A percentile compares a stretch with the other conserved stretches of the same genome.
These are phyloP conservation scores for Cryptoleucopteryx plumbea DNA, from an alignment of 2,113 vertebrate species.

Conservation along the genomic window DNA sequence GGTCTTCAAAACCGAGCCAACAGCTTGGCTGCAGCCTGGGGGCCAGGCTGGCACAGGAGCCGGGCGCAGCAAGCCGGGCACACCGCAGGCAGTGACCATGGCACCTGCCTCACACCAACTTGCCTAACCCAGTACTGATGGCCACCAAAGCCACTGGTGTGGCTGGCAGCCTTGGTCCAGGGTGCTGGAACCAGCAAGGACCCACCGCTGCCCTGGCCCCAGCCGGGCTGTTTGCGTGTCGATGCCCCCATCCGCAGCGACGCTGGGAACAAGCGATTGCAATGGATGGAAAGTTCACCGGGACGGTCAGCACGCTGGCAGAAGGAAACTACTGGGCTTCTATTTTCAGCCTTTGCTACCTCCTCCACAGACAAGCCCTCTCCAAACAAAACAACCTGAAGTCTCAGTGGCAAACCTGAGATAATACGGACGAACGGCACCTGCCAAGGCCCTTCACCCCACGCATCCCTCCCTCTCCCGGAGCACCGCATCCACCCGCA, in stretches of 20 bases:
- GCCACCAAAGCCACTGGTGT: rapidly evolving
- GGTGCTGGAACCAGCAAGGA: neutral
- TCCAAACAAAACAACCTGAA: neutral
- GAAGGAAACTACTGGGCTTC: neutral
- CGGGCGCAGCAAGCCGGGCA: rapidly evolving
- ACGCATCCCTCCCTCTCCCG: neutral
- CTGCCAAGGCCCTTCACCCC: neutral
- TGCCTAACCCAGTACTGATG: rapidly evolving
- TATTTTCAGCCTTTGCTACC: neutral
- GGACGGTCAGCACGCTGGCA: neutral
- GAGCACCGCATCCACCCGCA: neutral
- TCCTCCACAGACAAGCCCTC: neutral
- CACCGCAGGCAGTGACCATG: rapidly evolving
- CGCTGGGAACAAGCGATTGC: neutral
- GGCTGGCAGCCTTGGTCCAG: neutral
- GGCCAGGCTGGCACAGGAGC: rapidly evolving
- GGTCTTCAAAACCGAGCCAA: rapidly evolving
- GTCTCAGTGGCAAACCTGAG: neutral
- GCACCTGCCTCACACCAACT: neutral
- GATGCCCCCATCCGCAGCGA: rapidly evolving
- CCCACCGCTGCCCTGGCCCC: rapidly evolving
- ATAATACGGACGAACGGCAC: rapidly evolving
- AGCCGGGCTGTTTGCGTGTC: neutral
- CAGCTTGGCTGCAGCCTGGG: neutral
- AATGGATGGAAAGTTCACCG: rapidly evolving